Percentiles rank a stretch among this genome's conserved stretches.
Conservation (phyloP, 2,888 invertebrate species). For the Cantharis nigra region DNA sequence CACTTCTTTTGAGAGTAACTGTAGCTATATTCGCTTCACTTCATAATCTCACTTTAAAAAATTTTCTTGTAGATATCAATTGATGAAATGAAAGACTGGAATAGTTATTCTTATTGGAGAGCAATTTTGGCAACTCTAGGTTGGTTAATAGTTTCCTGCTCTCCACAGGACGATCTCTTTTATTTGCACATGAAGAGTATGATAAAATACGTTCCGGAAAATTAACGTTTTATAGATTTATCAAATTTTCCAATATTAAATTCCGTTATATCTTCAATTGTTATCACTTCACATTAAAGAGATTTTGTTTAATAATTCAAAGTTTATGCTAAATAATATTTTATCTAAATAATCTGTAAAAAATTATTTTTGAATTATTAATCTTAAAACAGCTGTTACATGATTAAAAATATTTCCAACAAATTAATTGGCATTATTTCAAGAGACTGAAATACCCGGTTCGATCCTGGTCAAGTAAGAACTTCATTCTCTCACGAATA, state of each 20-base stretch:
- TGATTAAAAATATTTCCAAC: neutral
- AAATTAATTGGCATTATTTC: neutral
- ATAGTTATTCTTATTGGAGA: slow-evolving; percentile 65
- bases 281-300: neutral
- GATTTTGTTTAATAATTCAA: neutral
- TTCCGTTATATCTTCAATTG: neutral
- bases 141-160: slow-evolving; percentile 62
- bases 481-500: too few relatives aligned
- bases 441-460: too few relatives aligned
- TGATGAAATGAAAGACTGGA: slow-evolving; percentile 63
- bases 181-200: slow-evolving; percentile 57
- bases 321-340: neutral
- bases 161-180: slow-evolving; percentile 60
- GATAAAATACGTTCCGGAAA: slow-evolving; percentile 38
- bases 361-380: neutral
- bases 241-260: neutral
- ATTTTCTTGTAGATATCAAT: slow-evolving; percentile 58
- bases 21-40: too few relatives aligned
- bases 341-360: neutral
- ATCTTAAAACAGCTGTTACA: neutral
- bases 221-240: neutral
- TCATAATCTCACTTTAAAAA: neutral
- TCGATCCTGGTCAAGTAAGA: too few relatives aligned
- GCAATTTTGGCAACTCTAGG: slow-evolving; percentile 63
- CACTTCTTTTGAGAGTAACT: too few relatives aligned